Evolutionary conservation across 2,888 invertebrate genomes (phyloP).

Genomic region (Lepidocyrtinus sp.): DNA sequence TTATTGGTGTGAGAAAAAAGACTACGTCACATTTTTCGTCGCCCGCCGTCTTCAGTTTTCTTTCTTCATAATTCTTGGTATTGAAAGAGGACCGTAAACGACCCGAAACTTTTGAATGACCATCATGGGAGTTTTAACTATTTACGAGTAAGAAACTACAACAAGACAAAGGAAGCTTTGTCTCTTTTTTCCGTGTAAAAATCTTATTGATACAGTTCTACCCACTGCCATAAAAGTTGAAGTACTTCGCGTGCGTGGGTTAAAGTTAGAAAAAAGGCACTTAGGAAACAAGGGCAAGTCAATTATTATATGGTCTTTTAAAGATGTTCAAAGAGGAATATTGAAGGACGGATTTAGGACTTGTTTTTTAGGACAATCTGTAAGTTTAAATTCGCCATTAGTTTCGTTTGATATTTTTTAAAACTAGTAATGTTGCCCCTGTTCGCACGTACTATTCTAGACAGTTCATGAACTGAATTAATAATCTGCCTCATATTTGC

Average conservation of each 20-base stretch:
- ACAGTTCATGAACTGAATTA: too few species aligned
- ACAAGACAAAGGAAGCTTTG: slow-evolving; percentile 16
- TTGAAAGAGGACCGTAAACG: slow-evolving; percentile 11
- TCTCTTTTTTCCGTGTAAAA: too few species aligned
- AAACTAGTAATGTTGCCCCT: too few species aligned
- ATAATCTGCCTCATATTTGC: too few species aligned
- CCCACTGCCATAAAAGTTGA: too few species aligned
- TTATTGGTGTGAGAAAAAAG: not conserved
- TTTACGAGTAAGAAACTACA: slow-evolving; percentile 67
- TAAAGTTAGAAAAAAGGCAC: too few species aligned
- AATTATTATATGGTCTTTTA: not conserved
- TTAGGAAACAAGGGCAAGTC: not conserved
- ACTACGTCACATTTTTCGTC: not conserved
- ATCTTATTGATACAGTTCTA: too few species aligned
- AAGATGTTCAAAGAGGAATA: not conserved
- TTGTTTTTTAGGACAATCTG: too few species aligned
- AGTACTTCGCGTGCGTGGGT: too few species aligned
- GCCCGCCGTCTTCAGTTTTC: not conserved
- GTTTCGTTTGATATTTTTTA: too few species aligned
- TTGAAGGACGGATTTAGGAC: not conserved
- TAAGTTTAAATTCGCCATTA: too few species aligned
- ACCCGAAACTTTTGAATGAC: slow-evolving; percentile 49
- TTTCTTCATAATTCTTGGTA: slow-evolving; percentile 6
- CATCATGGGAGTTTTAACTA: slow-evolving; percentile 69
- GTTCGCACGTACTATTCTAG: too few species aligned